phyloP scores from a whole-genome alignment of 2,113 vertebrate species.

The Tyto alba region DNA sequence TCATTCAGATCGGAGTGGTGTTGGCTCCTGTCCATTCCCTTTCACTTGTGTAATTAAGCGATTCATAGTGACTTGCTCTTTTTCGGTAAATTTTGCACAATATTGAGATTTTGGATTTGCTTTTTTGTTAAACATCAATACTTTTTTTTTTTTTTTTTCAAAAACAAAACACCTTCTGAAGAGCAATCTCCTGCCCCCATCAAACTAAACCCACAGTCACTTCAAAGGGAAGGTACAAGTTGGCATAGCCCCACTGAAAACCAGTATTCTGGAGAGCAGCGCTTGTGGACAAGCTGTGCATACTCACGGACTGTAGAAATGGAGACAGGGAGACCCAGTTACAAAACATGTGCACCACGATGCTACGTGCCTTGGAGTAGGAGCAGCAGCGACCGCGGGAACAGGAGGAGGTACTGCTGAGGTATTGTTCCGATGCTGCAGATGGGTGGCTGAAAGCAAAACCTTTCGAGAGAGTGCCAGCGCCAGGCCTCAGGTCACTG shows the following conservation, averaged over 20 bases:
- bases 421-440: background rate
- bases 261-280: background rate
- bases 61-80: background rate
- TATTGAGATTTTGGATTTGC: background rate
- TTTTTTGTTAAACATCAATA: background rate
- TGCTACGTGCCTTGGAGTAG: rapidly evolving
- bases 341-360: rapidly evolving
- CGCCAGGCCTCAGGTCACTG: background rate
- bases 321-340: background rate
- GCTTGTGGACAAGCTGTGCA: rapidly evolving
- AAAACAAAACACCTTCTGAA: background rate
- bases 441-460: background rate
- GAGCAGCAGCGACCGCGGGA: background rate
- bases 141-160: background rate
- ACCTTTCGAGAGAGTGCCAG: background rate
- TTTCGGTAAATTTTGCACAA: background rate
- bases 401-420: background rate
- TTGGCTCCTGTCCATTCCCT: background rate
- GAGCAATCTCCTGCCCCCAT: background rate
- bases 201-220: background rate
- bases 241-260: background rate
- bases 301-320: background rate
- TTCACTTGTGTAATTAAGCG: background rate
- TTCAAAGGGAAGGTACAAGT: background rate
- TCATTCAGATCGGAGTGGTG: background rate